A percentile compares a stretch with the other conserved stretches of the same genome.
phyloP scores from a whole-genome alignment of 2,113 vertebrate species.

The Chloropsis cyanopogon region DNA sequence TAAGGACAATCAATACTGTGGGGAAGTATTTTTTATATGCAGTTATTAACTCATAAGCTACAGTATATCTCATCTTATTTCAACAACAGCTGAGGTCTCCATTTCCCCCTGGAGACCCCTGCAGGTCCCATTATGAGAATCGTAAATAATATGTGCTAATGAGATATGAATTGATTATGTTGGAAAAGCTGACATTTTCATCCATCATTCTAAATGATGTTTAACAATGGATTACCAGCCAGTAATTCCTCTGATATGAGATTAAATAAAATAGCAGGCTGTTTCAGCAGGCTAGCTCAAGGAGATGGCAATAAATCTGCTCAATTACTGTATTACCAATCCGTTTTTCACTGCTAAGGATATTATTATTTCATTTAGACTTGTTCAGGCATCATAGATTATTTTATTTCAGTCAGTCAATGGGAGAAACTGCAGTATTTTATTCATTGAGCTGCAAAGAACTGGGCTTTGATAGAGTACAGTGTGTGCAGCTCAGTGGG shows the following conservation, averaged over 20 bases:
- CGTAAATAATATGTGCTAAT: constrained; percentile 98
- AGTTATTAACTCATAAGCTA: constrained; percentile 99
- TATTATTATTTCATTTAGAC: constrained; percentile 99
- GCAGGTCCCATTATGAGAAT: constrained; percentile 89
- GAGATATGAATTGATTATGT: constrained; percentile 97
- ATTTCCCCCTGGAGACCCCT: constrained; percentile 77
- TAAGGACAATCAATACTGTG: constrained; percentile 85
- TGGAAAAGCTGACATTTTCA: constrained; percentile 91
- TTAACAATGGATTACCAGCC: constrained; percentile 96
- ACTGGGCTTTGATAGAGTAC: constrained; percentile 76
- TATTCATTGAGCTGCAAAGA: constrained; percentile 78
- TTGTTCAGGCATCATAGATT: constrained; percentile 97
- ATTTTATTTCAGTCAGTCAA: constrained; percentile 97
- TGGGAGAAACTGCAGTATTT: constrained; percentile 88
- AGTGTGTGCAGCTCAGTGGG: constrained; percentile 48
- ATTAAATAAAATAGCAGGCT: constrained; percentile 97
- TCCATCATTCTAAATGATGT: constrained; percentile 97
- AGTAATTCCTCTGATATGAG: constrained; percentile 96
- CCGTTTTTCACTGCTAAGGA: constrained; percentile 94
- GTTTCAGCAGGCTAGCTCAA: constrained; percentile 88
- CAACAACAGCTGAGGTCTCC: constrained; percentile 89
- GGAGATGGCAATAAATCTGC: constrained; percentile 92
- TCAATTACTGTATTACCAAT: constrained; percentile 96
- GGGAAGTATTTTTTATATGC: constrained; percentile 94
- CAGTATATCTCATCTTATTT: constrained; percentile 98